Evolutionary conservation across 2,113 vertebrate species (phyloP), one percentile per base, ranked within the genome.

Genomic region (Geococcyx californianus): DNA sequence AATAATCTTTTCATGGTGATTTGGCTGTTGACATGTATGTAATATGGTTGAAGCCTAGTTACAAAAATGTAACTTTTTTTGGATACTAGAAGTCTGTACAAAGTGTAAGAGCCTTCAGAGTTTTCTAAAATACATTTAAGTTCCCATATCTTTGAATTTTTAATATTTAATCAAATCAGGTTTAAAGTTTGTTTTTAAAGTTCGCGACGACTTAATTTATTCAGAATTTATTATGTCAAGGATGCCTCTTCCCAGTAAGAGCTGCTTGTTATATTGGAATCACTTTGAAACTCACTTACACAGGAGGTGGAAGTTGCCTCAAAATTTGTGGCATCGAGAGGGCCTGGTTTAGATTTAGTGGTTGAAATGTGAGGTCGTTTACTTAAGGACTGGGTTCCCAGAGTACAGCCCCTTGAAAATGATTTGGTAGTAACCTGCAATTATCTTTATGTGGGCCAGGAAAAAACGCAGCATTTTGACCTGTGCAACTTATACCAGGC

Each of bases 1-100:
- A 88, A 77, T 3, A 59, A 33, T 42, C 10, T 86, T 88, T 80
- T 64, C 16, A 3, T 7, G 11, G 25, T 58, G 44, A 29, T 85
- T 82, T 82, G 52, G 20, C 33, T 25, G 11, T 52, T 87, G 63
- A 11, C 54, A 56, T 84, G 47, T 87, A 3, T 62, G 23, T 20
- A 67, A 16, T 81, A 29, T 45, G 13, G 26, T 62, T 84, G 60
- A 84, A 51, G 18, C 11, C 24, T 70, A 16, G 9, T 36, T 58
- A 31, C 1, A 7, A 52, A 69, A 49, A 54, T 15, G 0, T 3
- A 15, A 1, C 1, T 8, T n/a, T 54, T 87, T 74, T 49, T 13
- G 44, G 21, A 6, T 51, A 28, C 38, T 81, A 51, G 67, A 87
- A 34, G 44, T 12, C 0, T 1, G 0, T 74, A 36, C 8, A 52